A percentile compares a stretch with the other conserved stretches of the same genome.
These are phyloP conservation scores for Nephrotoma appendiculata DNA, from an alignment of 2,888 invertebrate species.

Conservation along the genomic window DNA sequence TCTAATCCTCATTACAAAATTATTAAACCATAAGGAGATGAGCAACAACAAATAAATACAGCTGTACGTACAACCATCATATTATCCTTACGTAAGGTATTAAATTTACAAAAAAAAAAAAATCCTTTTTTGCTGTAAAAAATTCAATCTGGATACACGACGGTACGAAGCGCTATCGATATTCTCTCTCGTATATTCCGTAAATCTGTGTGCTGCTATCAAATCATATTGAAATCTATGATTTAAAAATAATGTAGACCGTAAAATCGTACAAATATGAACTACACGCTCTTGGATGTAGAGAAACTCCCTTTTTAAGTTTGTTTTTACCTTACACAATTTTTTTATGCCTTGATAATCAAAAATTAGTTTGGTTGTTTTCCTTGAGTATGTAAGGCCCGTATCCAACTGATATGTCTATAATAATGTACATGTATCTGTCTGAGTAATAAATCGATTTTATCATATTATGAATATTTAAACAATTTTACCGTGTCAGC, in stretches of 20 bases:
- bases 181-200: background rate
- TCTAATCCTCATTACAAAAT: background rate
- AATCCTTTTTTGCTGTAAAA: background rate
- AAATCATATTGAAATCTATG: background rate
- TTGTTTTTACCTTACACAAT: background rate
- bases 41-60: background rate
- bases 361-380: background rate
- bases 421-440: background rate
- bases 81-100: background rate
- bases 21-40: background rate
- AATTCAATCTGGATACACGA: background rate
- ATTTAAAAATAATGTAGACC: background rate
- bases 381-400: background rate
- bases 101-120: too few relatives aligned
- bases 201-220: background rate
- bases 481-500: background rate
- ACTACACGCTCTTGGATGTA: background rate
- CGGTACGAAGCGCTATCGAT: background rate
- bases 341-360: background rate
- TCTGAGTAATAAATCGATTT: background rate
- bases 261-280: background rate
- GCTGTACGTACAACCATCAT: background rate
- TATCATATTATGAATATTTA: background rate
- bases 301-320: background rate
- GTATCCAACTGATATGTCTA: background rate